Conservation (phyloP, 2,113 vertebrate species). For the Ophiodon elongatus region DNA sequence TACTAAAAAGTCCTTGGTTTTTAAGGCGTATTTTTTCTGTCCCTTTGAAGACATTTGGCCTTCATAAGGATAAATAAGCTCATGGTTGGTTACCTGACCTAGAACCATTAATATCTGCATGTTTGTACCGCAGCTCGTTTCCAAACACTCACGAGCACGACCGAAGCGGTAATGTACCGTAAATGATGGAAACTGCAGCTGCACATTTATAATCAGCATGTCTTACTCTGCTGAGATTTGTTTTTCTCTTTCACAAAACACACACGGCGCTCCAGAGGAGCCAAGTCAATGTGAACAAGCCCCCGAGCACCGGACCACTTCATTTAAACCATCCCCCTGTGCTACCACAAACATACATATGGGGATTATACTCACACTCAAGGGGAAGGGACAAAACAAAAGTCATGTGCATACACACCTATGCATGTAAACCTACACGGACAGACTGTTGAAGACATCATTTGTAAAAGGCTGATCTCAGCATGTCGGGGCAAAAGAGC, state of each 20-base stretch:
- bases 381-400: slow-evolving; percentile 17
- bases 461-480: not conserved
- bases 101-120: not conserved
- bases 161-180: slow-evolving; percentile 16
- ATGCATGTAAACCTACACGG: slow-evolving; percentile 28
- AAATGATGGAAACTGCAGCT: slow-evolving; percentile 40
- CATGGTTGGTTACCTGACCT: not conserved
- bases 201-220: slow-evolving; percentile 28
- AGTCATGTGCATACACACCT: slow-evolving; percentile 30
- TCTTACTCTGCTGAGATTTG: slow-evolving; percentile 27
- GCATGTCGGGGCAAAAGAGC: not conserved
- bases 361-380: slow-evolving; percentile 11
- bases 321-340: slow-evolving; percentile 33
- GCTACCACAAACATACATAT: slow-evolving; percentile 21
- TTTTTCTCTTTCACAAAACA: not conserved
- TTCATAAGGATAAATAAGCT: not conserved
- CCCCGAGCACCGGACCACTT: slow-evolving; percentile 33
- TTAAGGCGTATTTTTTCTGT: slow-evolving; percentile 1
- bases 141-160: slow-evolving; percentile 7
- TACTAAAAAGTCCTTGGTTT: not conserved
- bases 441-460: not conserved
- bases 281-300: slow-evolving; percentile 16
- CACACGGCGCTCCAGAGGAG: slow-evolving; percentile 20
- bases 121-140: slow-evolving; percentile 25
- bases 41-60: not conserved